Evolutionary conservation across 2,888 invertebrate species (phyloP), one percentile per base, ranked within the genome.

Genomic region (Flabesymbios commensalis): DNA sequence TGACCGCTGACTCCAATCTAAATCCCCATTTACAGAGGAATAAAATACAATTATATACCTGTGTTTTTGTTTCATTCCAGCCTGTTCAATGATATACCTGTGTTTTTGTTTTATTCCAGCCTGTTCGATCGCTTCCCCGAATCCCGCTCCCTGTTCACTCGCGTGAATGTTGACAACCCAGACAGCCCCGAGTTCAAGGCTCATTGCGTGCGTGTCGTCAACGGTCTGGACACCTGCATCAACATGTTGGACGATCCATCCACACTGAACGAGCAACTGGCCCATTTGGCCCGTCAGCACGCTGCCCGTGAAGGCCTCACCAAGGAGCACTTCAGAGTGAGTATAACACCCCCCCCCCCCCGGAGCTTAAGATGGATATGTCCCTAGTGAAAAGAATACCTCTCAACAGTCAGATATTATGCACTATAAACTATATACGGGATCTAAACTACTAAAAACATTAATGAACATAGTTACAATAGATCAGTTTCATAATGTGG

Each of bases 191-290:
- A 55, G 41, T 67, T 61, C 60, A 19, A 43, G 5, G 59, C 64
- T 57, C 67, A 67, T 49, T 45, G 48, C 52, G 32, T 67, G 28
- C 60, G 67, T 45, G 64, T 67, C 31, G 33, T 60, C 49, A 67
- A 66, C 62, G 67, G 67, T 39, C 52, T 65, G 19, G 67, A 67
- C 57, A 36, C 47, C 51, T 52, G 56, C 39, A 59, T 67, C 57
- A 49, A 58, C 29, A 55, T 67, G 22, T 41, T 61, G 32, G 51
- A 54, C 56, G 64, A 67, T 51, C 58, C 58, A 22, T n/a, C 22
- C 32, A 56, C 56, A 43, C 62, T 67, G 5, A 24, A 59, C 24
- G 41, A 19, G 1, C 64, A 67, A 17, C 62, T 67, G 4, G 53
- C 22, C 4, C 67, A 67, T 36, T 39, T 67, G 31, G 58, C 62